These are phyloP conservation scores for Atrichornis clamosus DNA, from an alignment of 2,113 vertebrate genomes.

Conservation along the genomic window DNA sequence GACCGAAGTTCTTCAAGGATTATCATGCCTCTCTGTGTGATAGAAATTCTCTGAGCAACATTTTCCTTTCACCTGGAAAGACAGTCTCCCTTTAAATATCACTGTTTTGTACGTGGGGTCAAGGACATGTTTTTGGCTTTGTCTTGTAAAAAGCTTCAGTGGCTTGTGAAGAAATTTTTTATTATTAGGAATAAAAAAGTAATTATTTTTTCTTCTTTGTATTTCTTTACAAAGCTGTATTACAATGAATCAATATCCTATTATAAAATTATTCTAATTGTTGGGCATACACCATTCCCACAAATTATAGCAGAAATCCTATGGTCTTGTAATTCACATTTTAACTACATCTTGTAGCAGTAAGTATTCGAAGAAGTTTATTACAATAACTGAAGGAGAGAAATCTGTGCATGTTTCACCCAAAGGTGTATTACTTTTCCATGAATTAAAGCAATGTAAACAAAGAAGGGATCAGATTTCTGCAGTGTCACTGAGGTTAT, in stretches of 20 bases:
- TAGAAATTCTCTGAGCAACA: background rate
- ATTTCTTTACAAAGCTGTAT: background rate
- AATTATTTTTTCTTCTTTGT: background rate
- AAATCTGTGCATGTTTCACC: background rate
- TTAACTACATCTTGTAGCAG: background rate
- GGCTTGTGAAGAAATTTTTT: background rate
- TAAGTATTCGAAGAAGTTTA: background rate
- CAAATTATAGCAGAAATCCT: background rate
- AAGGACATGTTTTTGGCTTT: background rate
- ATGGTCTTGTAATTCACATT: background rate
- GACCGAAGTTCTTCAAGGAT: background rate
- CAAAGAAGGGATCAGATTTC: slow-evolving; percentile 17
- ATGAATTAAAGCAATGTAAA: slow-evolving; percentile 8
- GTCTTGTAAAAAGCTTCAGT: background rate
- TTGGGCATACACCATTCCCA: background rate
- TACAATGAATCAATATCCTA: background rate
- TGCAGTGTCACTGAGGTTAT: background rate
- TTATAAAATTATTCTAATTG: background rate
- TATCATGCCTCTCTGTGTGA: background rate
- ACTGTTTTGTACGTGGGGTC: background rate
- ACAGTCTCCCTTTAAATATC: background rate
- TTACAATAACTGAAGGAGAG: background rate
- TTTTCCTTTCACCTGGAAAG: background rate
- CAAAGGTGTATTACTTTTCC: background rate
- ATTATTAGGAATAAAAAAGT: background rate